A percentile compares a stretch with the other conserved stretches of the same genome.
phyloP scores from a whole-genome alignment of 2,797 vertebrate genomes.

The Poeciliopsis paucimaculata region DNA sequence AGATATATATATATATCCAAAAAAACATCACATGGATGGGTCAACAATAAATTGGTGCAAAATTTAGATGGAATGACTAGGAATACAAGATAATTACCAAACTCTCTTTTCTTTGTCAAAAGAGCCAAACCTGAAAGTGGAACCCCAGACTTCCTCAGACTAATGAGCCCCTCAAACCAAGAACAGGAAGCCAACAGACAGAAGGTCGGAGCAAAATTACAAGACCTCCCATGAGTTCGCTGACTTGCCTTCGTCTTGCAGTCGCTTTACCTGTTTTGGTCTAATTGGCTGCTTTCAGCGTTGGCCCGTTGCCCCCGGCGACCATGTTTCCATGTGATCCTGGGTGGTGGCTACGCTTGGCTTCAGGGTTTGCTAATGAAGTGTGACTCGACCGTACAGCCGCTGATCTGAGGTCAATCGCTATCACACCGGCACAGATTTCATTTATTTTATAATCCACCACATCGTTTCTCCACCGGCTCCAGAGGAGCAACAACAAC shows the following conservation, averaged over 20 bases:
- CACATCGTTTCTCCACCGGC: slow-evolving; percentile 11
- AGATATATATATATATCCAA: too few relatives aligned
- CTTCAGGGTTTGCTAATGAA: slow-evolving; percentile 40
- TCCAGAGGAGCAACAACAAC: background rate
- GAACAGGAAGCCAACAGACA: slow-evolving; percentile 21
- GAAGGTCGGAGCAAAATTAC: slow-evolving; percentile 25
- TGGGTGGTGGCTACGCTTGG: slow-evolving; percentile 2
- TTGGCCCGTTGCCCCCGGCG: slow-evolving; percentile 4
- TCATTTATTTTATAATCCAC: slow-evolving; percentile 58
- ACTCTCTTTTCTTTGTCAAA: background rate
- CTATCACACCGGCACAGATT: slow-evolving; percentile 36
- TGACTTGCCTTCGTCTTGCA: slow-evolving; percentile 27
- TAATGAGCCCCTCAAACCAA: slow-evolving; percentile 4
- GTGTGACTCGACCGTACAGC: slow-evolving; percentile 29
- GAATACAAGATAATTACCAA: background rate
- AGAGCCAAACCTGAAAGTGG: background rate
- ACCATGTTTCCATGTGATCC: slow-evolving; percentile 21
- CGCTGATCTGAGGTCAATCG: slow-evolving; percentile 57
- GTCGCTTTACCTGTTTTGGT: slow-evolving; percentile 46
- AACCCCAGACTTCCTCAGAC: background rate
- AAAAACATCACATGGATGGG: background rate
- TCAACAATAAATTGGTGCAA: background rate
- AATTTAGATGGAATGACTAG: background rate
- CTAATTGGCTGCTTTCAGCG: slow-evolving; percentile 63
- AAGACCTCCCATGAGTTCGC: slow-evolving; percentile 24